phyloP scores from a whole-genome alignment of 2,113 vertebrate genomes.

The Pygoscelis adeliae region DNA sequence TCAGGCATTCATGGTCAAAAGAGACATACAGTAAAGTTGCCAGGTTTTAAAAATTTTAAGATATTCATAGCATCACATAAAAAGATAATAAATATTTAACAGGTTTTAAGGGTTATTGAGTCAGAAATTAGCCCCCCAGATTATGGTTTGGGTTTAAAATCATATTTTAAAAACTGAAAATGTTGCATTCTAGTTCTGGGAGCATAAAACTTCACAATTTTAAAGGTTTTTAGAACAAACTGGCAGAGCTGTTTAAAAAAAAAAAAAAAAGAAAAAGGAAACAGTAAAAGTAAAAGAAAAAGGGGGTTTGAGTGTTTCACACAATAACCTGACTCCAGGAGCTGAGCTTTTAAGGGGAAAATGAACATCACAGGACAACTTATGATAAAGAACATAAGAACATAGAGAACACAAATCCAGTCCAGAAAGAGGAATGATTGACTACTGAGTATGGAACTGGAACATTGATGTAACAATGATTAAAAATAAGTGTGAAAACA shows the following conservation, averaged over 20 bases:
- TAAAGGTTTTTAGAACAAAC: neutral
- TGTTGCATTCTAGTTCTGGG: neutral
- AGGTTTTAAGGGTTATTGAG: neutral
- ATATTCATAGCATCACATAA: neutral
- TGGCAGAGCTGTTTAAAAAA: neutral
- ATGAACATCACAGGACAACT: neutral
- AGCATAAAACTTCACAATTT: neutral
- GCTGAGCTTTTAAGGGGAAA: neutral
- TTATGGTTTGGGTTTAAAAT: neutral
- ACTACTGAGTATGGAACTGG: neutral
- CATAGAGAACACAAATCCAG: neutral
- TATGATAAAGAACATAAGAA: neutral
- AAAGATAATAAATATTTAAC: neutral
- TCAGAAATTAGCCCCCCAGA: neutral
- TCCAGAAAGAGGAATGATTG: neutral
- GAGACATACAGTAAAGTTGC: neutral
- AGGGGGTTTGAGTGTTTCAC: rapidly evolving
- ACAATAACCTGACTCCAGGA: neutral
- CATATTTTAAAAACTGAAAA: neutral
- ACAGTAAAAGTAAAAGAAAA: neutral
- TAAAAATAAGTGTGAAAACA: neutral
- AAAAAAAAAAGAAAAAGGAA: neutral
- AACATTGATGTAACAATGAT: neutral
- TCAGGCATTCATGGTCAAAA: neutral
- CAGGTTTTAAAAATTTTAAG: neutral